These are phyloP conservation scores for Anadara kagoshimensis DNA, from an alignment of 1,140 invertebrate species.

Conservation along the genomic window DNA sequence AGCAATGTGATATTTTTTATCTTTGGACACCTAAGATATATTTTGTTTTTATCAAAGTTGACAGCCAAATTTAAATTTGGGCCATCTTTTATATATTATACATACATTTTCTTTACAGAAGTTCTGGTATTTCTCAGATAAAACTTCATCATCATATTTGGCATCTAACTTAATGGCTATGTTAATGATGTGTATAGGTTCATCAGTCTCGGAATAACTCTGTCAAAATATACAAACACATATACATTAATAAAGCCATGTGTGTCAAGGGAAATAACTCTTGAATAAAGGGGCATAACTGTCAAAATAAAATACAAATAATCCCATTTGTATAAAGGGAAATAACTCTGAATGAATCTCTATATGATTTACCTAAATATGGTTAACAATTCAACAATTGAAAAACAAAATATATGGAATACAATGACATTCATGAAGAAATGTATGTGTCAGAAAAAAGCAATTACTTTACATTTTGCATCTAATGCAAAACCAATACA, in stretches of 20 bases:
- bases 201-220: slow-evolving; percentile 74
- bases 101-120: slow-evolving; percentile 85
- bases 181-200: slow-evolving; percentile 95
- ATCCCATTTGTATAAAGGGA: background rate
- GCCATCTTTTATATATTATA: background rate
- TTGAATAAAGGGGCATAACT: no score
- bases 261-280: background rate
- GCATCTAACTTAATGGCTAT: slow-evolving; percentile 84
- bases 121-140: slow-evolving; percentile 85
- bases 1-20: no score
- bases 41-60: no score
- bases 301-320: background rate
- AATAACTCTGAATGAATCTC: no score
- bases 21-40: no score
- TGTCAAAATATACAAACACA: slow-evolving; percentile 30
- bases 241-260: background rate
- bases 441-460: no score
- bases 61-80: background rate
- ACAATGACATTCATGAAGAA: no score
- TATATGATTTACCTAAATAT: no score
- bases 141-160: slow-evolving; percentile 83
- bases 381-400: no score
- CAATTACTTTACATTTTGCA: no score
- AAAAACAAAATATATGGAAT: no score
- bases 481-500: no score